phyloP scores from a whole-genome alignment of 1,140 invertebrate genomes.

The Trichonephila inaurata region DNA sequence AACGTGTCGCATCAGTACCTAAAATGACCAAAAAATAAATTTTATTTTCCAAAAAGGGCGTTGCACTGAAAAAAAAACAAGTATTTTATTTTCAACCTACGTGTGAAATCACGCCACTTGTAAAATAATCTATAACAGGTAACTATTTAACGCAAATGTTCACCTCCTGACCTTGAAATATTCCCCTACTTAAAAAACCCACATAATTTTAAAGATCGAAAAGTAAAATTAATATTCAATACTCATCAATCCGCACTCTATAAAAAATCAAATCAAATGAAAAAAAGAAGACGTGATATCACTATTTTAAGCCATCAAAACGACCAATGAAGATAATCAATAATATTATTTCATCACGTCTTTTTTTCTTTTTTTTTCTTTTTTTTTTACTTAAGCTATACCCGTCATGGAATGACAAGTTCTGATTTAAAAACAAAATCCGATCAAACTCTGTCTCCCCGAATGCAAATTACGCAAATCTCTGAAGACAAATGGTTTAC shows the following conservation, averaged over 20 bases:
- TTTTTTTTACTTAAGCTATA: not conserved
- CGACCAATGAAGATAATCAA: not conserved
- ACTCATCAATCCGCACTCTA: too few relatives aligned
- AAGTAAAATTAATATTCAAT: not conserved
- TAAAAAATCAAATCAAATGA: not conserved
- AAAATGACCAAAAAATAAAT: too few relatives aligned
- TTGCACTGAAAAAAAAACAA: too few relatives aligned
- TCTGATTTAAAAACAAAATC: not conserved
- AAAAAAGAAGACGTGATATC: not conserved
- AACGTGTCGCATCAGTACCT: too few relatives aligned
- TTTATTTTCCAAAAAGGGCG: too few relatives aligned
- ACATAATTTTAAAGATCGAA: not conserved
- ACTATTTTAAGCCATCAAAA: not conserved
- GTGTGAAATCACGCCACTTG: too few relatives aligned
- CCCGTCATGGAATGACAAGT: not conserved
- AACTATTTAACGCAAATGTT: too few relatives aligned
- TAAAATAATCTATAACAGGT: too few relatives aligned
- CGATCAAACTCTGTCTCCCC: not conserved
- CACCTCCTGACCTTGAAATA: not conserved
- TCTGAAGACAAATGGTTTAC: not conserved
- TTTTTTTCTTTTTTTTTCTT: not conserved
- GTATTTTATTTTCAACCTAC: too few relatives aligned
- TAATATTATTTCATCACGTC: not conserved
- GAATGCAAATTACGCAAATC: conserved; percentile 13
- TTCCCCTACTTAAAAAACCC: not conserved